Evolutionary conservation across 1,140 invertebrate species (phyloP).

Genomic region (Phocides pigmalion): DNA sequence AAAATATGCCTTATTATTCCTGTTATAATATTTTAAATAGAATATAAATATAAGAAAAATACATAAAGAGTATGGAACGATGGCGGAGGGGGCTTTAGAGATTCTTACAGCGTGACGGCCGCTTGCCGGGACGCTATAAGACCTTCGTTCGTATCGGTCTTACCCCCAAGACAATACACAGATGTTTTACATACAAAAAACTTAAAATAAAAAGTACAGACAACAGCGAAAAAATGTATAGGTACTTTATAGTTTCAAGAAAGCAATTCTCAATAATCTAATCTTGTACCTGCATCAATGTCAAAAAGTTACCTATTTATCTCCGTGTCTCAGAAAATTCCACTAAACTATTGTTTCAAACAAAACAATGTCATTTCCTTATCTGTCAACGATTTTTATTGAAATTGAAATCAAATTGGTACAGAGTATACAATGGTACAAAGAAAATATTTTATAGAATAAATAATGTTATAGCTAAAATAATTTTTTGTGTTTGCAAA

Average conservation of each 20-base stretch:
- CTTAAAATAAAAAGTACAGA: too few relatives aligned
- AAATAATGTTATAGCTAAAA: neutral
- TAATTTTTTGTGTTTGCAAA: too few relatives aligned
- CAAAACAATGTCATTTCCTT: conserved; percentile 23
- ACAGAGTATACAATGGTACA: neutral
- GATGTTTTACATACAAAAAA: conserved; percentile 6
- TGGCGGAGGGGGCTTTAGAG: too few relatives aligned
- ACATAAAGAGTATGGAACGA: too few relatives aligned
- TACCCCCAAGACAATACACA: too few relatives aligned
- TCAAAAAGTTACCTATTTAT: conserved; percentile 1
- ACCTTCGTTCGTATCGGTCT: too few relatives aligned
- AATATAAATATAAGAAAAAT: too few relatives aligned
- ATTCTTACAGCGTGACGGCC: too few relatives aligned
- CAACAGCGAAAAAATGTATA: neutral
- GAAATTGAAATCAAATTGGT: neutral
- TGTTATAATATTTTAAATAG: too few relatives aligned
- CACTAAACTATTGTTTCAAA: conserved; percentile 10
- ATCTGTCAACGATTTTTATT: conserved; percentile 21
- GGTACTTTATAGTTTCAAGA: too few relatives aligned
- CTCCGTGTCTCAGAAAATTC: neutral
- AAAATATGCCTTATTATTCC: too few relatives aligned
- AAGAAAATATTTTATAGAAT: neutral
- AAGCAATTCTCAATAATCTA: conserved; percentile 7
- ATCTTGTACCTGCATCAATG: conserved; percentile 1
- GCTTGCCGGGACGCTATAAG: too few relatives aligned